These are phyloP conservation scores for Dendronephthya gigantea DNA, from an alignment of 64 coral and sea anemone genomes.

Conservation along the genomic window DNA sequence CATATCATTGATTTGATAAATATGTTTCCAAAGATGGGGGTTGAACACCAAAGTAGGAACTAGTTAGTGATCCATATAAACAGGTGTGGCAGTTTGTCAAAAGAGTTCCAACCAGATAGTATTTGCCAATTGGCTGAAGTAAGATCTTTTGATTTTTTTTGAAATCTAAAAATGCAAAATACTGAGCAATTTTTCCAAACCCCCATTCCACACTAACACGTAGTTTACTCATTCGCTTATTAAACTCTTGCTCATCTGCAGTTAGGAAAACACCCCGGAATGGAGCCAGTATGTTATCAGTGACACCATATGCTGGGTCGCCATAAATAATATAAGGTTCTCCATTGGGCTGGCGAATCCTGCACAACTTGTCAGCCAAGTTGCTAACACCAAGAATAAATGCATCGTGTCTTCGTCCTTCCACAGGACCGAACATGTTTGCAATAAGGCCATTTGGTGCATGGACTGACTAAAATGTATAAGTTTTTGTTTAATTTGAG, in stretches of 20 bases:
- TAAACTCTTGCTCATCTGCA: neutral
- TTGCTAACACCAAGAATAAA: neutral
- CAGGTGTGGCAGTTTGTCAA: neutral
- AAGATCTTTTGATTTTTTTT: neutral
- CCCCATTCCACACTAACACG: neutral
- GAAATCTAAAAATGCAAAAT: neutral
- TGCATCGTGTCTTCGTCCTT: neutral
- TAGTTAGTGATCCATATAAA: neutral
- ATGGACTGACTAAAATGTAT: neutral
- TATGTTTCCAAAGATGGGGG: neutral
- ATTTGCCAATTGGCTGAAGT: neutral
- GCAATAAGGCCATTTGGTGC: neutral
- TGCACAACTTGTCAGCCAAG: neutral
- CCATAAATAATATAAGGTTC: neutral
- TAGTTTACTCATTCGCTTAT: neutral
- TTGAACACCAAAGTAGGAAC: neutral
- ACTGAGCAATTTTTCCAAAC: neutral
- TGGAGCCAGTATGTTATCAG: neutral
- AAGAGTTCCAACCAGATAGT: constrained; percentile 14
- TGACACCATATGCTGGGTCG: neutral
- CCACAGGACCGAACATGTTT: neutral
- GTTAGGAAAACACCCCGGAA: neutral
- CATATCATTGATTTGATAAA: neutral
- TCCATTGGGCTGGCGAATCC: neutral
- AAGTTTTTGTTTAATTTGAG: no score